Evolutionary conservation across 2,888 invertebrate species (phyloP).

Genomic region (Ectobius pallidus): DNA sequence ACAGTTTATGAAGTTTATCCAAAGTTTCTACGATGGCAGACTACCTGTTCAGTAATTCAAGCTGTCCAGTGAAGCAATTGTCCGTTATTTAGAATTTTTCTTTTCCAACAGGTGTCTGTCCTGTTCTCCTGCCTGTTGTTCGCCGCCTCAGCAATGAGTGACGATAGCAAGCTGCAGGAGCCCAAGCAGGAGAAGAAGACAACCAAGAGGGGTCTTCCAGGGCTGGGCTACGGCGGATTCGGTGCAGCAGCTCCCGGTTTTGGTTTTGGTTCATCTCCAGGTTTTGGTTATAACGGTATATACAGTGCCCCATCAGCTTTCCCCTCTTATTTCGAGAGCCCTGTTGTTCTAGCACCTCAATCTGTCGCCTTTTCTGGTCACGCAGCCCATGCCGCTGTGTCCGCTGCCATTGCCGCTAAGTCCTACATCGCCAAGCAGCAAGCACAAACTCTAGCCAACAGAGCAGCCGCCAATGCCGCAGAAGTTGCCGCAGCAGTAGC

Average conservation of each 20-base stretch:
- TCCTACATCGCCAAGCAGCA: slow-evolving; percentile 31
- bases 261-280: neutral
- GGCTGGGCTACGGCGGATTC: slow-evolving; percentile 21
- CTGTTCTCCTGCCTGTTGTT: slow-evolving; percentile 1
- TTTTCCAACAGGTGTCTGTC: slow-evolving; percentile 18
- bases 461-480: slow-evolving; percentile 33
- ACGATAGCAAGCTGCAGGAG: neutral
- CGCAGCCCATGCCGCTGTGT: slow-evolving; percentile 21
- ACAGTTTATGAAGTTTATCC: no score
- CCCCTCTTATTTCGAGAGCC: slow-evolving; percentile 25
- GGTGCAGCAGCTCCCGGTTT: slow-evolving; percentile 1
- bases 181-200: slow-evolving; percentile 24
- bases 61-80: no score
- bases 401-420: slow-evolving; percentile 29
- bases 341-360: slow-evolving; percentile 21
- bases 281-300: neutral
- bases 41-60: no score
- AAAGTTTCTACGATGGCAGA: no score
- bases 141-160: neutral
- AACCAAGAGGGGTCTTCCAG: slow-evolving; percentile 27
- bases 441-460: slow-evolving; percentile 25
- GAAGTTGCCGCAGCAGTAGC: slow-evolving; percentile 55
- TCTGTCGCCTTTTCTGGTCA: neutral
- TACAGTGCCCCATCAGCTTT: neutral
- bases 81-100: no score